Conservation (phyloP, 1,140 invertebrate species). For the Pogonognathellus flavescens region DNA sequence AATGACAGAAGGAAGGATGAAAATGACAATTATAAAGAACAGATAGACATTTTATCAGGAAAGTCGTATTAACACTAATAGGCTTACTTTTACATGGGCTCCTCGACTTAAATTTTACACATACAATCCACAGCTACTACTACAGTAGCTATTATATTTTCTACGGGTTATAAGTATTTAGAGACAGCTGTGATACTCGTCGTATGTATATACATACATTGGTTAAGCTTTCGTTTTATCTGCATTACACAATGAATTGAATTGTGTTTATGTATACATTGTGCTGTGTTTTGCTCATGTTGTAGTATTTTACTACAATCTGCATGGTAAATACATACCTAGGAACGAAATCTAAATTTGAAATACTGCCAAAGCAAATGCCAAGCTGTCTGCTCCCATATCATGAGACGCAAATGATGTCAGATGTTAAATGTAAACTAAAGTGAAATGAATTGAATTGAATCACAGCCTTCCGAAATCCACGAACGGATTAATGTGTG, state of each 20-base stretch:
- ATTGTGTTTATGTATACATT: background rate
- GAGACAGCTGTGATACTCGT: no score
- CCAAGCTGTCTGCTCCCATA: conserved; percentile 27
- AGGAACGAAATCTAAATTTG: conserved; percentile 24
- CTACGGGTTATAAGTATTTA: no score
- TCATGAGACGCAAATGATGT: conserved; percentile 29
- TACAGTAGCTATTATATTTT: no score
- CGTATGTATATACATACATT: no score
- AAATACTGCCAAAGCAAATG: conserved; percentile 46
- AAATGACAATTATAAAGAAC: no score
- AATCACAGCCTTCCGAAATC: conserved; percentile 29
- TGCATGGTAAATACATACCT: background rate
- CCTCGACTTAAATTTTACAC: no score
- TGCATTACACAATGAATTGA: background rate
- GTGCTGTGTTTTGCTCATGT: background rate
- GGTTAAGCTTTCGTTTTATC: no score
- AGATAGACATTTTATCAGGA: no score
- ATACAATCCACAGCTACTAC: no score
- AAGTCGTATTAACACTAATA: no score
- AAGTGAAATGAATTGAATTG: conserved; percentile 41
- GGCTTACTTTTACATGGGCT: no score
- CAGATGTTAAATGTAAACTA: conserved; percentile 40
- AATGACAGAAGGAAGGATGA: no score
- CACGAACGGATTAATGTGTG: background rate
- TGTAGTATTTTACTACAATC: conserved; percentile 1